A percentile compares a stretch with the other conserved stretches of the same genome.
These are phyloP conservation scores for Ctenopoma multispine DNA, from an alignment of 2,797 vertebrate genomes.

Conservation along the genomic window DNA sequence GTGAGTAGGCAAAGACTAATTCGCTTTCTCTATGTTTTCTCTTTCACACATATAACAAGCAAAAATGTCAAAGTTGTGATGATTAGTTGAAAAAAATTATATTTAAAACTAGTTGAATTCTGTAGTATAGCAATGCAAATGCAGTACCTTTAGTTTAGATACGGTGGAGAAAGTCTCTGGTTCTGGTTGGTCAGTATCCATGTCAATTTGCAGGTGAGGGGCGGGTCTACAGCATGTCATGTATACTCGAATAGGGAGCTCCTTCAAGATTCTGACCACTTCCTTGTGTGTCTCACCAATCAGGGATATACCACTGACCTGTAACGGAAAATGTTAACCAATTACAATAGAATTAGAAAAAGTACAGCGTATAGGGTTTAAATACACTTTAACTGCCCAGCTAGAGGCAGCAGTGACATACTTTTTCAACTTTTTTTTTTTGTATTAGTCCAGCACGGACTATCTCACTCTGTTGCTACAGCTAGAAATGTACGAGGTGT, in stretches of 20 bases:
- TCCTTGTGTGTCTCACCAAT: slow-evolving; percentile 95
- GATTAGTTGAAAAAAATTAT: neutral
- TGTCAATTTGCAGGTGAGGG: slow-evolving; percentile 71
- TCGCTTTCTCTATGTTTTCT: neutral
- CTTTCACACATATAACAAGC: neutral
- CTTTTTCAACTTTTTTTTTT: neutral
- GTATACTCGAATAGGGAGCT: slow-evolving; percentile 90
- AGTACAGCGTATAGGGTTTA: no score
- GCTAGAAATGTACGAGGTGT: neutral
- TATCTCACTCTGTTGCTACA: neutral
- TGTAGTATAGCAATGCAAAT: neutral
- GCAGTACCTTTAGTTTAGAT: slow-evolving; percentile 85
- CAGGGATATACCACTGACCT: slow-evolving; percentile 96
- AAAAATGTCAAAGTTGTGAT: neutral
- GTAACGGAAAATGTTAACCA: neutral
- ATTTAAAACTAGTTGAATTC: neutral
- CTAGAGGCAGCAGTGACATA: neutral
- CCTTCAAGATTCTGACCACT: slow-evolving; percentile 94
- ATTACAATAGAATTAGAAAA: neutral
- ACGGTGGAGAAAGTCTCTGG: slow-evolving; percentile 73
- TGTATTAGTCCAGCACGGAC: no score
- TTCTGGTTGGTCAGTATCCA: slow-evolving; percentile 75
- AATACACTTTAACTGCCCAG: no score
- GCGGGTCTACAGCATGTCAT: slow-evolving; percentile 93
- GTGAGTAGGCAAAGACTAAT: neutral